A percentile compares a stretch with the other conserved stretches of the same genome.
These are phyloP conservation scores for Phyllotreta cruciferae DNA, from an alignment of 2,888 invertebrate genomes.

Conservation along the genomic window DNA sequence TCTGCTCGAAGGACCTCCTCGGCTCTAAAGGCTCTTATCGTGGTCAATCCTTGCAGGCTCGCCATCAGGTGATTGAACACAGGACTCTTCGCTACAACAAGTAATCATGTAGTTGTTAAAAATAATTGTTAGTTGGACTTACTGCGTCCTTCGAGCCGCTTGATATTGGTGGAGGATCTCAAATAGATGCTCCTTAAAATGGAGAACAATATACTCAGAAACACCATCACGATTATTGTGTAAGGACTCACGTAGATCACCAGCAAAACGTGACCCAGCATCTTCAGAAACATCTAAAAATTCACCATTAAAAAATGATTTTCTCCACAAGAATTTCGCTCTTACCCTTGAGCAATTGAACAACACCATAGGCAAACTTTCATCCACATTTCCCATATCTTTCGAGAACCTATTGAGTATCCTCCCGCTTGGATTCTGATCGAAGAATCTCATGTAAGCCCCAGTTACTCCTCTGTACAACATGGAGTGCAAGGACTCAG, in stretches of 20 bases:
- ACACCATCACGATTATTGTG: slow-evolving; percentile 59
- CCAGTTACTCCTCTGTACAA: slow-evolving; percentile 62
- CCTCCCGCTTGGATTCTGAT: slow-evolving; percentile 79
- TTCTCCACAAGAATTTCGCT: neutral
- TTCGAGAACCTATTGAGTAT: slow-evolving; percentile 83
- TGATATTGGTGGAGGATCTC: slow-evolving; percentile 73
- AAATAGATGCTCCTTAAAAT: slow-evolving; percentile 71
- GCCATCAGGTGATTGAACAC: slow-evolving; percentile 78
- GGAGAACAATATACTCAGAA: slow-evolving; percentile 69
- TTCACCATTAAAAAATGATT: neutral
- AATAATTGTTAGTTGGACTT: slow-evolving; percentile 51
- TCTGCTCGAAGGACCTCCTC: slow-evolving; percentile 67
- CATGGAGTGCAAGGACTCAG: slow-evolving; percentile 62
- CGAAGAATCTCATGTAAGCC: slow-evolving; percentile 74
- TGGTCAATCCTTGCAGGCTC: slow-evolving; percentile 76
- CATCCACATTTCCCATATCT: slow-evolving; percentile 80
- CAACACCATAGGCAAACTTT: slow-evolving; percentile 65
- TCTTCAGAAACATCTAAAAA: slow-evolving; percentile 59
- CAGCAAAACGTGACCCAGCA: slow-evolving; percentile 63
- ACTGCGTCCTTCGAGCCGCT: slow-evolving; percentile 73
- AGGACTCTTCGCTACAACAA: slow-evolving; percentile 72
- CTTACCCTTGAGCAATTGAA: slow-evolving; percentile 4
- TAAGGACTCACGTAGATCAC: slow-evolving; percentile 64
- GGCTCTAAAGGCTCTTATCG: slow-evolving; percentile 75
- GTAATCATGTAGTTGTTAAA: neutral